These are phyloP conservation scores for Leptatherina wallacei DNA, from an alignment of 2,797 vertebrate genomes.

Conservation along the genomic window DNA sequence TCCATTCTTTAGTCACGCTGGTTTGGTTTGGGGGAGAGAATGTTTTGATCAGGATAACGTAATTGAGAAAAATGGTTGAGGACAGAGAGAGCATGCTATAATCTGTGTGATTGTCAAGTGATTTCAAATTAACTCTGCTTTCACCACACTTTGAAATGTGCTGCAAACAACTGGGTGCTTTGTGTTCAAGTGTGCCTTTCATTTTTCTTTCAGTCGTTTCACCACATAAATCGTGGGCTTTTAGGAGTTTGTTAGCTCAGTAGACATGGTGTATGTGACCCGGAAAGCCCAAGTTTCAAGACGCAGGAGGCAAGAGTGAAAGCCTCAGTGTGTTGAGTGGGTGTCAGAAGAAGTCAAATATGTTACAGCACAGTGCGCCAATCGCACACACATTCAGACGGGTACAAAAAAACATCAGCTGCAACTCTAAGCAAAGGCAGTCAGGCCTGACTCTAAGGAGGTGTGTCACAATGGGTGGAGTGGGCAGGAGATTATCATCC, in stretches of 20 bases:
- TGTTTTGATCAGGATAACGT: conserved; percentile 74
- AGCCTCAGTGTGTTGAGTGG: conserved; percentile 58
- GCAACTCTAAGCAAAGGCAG: conserved; percentile 55
- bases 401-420: conserved; percentile 31
- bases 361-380: conserved; percentile 32
- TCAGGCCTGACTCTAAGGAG: conserved; percentile 63
- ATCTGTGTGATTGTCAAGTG: conserved; percentile 52
- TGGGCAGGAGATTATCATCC: conserved; percentile 62
- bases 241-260: conserved; percentile 44
- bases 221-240: conserved; percentile 38
- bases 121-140: conserved; percentile 60
- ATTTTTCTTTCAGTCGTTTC: conserved; percentile 46
- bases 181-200: conserved; percentile 34
- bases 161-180: conserved; percentile 41
- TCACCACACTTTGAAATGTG: conserved; percentile 44
- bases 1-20: conserved; percentile 69
- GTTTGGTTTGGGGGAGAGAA: conserved; percentile 60
- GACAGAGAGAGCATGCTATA: conserved; percentile 54
- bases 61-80: conserved; percentile 66
- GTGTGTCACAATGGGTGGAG: conserved; percentile 63
- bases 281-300: conserved; percentile 55
- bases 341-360: conserved; percentile 56
- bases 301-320: conserved; percentile 59
- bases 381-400: conserved; percentile 38
- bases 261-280: conserved; percentile 35